Conservation (phyloP, 2,113 vertebrate species). For the Mustelus asterias region DNA sequence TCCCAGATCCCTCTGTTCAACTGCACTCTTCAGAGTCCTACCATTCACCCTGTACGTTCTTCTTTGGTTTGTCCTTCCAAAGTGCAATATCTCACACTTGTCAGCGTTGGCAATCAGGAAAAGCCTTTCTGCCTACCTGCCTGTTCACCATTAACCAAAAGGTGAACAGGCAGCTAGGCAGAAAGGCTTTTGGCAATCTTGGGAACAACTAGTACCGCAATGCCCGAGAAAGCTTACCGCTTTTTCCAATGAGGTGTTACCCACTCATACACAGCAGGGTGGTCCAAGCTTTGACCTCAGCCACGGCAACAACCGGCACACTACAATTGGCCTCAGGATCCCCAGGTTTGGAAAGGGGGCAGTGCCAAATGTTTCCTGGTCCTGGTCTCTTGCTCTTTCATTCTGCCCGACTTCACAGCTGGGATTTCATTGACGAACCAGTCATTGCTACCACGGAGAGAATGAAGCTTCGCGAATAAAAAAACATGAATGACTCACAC, state of each 20-base stretch:
- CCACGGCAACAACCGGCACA: background rate
- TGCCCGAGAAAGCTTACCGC: background rate
- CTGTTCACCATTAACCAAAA: too few species aligned
- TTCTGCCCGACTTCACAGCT: background rate
- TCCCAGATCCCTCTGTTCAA: too few species aligned
- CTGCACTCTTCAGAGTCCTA: too few species aligned
- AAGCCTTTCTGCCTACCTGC: too few species aligned
- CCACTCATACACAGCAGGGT: background rate
- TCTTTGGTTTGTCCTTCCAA: too few species aligned
- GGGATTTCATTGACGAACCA: background rate
- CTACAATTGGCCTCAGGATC: background rate
- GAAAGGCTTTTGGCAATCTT: background rate
- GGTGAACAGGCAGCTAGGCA: too few species aligned
- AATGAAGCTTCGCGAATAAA: background rate
- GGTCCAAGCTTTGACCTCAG: background rate
- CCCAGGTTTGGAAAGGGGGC: background rate
- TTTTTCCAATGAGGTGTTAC: background rate
- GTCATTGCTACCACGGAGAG: background rate
- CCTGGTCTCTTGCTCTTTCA: background rate
- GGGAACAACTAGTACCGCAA: background rate
- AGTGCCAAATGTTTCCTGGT: background rate
- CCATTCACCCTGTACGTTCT: too few species aligned
- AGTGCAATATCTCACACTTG: too few species aligned
- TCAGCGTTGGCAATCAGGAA: too few species aligned
- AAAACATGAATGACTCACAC: constrained; percentile 13